Conservation (phyloP, 2,888 invertebrate species). For the Amblyjoppa fuscipennis region DNA sequence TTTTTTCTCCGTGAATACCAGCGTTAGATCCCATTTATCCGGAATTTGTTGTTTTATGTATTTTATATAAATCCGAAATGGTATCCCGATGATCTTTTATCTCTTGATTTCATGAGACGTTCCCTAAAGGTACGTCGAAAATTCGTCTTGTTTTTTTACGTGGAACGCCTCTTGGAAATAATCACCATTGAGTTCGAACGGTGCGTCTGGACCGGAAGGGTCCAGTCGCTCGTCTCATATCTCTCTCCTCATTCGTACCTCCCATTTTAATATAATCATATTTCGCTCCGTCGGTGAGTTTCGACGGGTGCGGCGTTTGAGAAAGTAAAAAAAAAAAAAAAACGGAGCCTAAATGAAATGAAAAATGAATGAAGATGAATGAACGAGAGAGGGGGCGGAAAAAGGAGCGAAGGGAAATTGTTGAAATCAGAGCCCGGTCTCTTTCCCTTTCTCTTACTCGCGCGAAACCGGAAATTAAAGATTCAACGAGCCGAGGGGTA, state of each 20-base stretch:
- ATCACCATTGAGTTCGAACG: not conserved
- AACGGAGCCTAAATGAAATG: constrained; percentile 18
- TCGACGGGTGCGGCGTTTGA: constrained; percentile 19
- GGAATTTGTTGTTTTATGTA: no score
- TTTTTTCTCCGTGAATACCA: no score
- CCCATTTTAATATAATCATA: constrained; percentile 42
- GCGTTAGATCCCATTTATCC: no score
- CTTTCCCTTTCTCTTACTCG: constrained; percentile 65
- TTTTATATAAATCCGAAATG: no score
- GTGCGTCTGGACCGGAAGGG: constrained; percentile 47
- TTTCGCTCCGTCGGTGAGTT: constrained; percentile 26
- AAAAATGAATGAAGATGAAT: constrained; percentile 19
- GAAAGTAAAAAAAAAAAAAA: constrained; percentile 21
- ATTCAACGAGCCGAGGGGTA: constrained; percentile 81
- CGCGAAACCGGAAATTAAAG: constrained; percentile 81
- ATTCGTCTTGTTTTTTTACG: not conserved
- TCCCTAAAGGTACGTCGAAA: not conserved
- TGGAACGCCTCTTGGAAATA: not conserved
- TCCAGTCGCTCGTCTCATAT: constrained; percentile 32
- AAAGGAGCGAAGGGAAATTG: constrained; percentile 19
- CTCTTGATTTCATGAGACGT: no score
- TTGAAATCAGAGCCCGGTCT: constrained; percentile 66
- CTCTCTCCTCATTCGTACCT: constrained; percentile 29
- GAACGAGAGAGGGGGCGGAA: constrained; percentile 12
- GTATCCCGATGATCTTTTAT: no score